Percentiles rank a stretch among this genome's conserved stretches.
These are phyloP conservation scores for Smutsia gigantea DNA, from an alignment of 2,797 vertebrate genomes.

Conservation along the genomic window DNA sequence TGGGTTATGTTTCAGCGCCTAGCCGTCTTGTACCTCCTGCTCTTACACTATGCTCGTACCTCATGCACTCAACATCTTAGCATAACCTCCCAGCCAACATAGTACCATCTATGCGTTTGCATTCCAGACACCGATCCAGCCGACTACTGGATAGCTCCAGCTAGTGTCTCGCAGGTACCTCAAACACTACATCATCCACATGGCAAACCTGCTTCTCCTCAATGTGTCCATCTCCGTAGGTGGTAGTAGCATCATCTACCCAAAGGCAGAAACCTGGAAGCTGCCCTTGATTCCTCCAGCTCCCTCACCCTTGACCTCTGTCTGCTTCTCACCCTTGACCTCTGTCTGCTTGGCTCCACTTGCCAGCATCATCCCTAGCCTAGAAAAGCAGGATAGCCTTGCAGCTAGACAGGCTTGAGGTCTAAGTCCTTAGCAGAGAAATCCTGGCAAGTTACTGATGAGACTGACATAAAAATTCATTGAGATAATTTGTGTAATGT, in stretches of 20 bases:
- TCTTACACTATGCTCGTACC: not conserved
- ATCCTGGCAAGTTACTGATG: not conserved
- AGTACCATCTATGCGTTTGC: not conserved
- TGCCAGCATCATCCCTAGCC: not conserved
- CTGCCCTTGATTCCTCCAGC: not conserved
- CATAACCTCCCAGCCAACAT: not conserved
- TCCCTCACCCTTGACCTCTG: too few species aligned
- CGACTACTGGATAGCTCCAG: not conserved
- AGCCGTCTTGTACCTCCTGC: not conserved
- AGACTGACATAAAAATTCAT: not conserved
- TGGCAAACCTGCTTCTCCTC: not conserved
- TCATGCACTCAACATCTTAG: not conserved
- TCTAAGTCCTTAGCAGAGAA: not conserved
- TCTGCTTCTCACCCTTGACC: not conserved
- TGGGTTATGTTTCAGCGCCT: not conserved
- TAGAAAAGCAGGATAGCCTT: not conserved
- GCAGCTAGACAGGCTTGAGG: not conserved
- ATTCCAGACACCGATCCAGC: not conserved
- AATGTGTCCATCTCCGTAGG: not conserved
- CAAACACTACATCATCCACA: not conserved
- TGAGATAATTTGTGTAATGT: not conserved
- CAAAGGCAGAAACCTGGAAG: not conserved
- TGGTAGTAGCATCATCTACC: not conserved
- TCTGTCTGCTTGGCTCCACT: not conserved
- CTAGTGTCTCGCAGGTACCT: not conserved